phyloP scores from a whole-genome alignment of 2,113 vertebrate genomes.

The Beaufortia kweichowensis region DNA sequence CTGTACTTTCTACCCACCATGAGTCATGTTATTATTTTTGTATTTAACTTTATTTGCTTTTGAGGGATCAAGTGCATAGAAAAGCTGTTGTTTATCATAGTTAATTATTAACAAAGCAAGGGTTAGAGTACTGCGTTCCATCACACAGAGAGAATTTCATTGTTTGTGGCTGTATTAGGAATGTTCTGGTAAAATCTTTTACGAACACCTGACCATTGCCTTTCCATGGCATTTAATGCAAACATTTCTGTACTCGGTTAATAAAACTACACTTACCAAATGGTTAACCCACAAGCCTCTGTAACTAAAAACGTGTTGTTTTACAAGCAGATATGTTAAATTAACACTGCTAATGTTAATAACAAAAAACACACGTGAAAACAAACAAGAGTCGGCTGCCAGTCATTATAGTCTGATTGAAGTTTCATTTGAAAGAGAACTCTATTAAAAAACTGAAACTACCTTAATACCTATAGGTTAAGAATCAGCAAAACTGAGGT shows the following conservation, averaged over 20 bases:
- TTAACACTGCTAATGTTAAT: constrained; percentile 14
- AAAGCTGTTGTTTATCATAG: constrained; percentile 40
- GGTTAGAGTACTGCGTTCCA: constrained; percentile 18
- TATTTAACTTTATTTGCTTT: constrained; percentile 60
- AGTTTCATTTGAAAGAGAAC: neutral
- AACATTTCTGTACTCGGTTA: constrained; percentile 2
- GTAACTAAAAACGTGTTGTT: constrained; percentile 13
- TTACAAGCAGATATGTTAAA: neutral
- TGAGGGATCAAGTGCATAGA: constrained; percentile 59
- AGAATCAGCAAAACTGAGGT: neutral
- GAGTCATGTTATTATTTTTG: constrained; percentile 59
- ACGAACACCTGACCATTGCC: neutral
- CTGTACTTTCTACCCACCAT: constrained; percentile 63
- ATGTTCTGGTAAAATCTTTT: neutral
- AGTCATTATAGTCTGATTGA: neutral
- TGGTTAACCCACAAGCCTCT: neutral
- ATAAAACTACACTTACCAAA: constrained; percentile 7
- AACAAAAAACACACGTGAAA: constrained; percentile 5
- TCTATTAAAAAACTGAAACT: constrained; percentile 37
- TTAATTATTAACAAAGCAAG: constrained; percentile 46
- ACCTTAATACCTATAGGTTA: constrained; percentile 15
- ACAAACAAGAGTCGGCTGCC: neutral
- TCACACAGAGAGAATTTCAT: neutral
- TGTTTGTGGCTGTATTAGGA: neutral
- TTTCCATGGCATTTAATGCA: neutral